Percentiles rank a stretch among this genome's conserved stretches.
These are phyloP conservation scores for Cercopithecus mitis DNA, from an alignment of 2,797 vertebrate species.

Conservation along the genomic window DNA sequence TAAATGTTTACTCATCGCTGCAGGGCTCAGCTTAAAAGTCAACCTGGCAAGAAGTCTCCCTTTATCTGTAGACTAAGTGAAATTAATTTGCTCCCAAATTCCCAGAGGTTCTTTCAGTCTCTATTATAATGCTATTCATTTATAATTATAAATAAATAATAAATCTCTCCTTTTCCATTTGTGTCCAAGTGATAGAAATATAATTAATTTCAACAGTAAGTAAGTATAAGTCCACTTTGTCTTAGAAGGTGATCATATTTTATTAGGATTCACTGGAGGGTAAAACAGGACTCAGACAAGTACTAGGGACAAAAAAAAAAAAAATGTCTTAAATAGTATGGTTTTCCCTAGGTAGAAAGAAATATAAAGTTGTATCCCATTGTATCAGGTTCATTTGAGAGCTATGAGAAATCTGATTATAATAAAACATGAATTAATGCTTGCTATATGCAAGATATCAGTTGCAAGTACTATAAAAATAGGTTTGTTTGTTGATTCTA, in stretches of 20 bases:
- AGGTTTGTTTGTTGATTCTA: neutral
- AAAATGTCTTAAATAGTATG: neutral
- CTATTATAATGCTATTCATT: neutral
- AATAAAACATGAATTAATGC: neutral
- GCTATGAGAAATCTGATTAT: neutral
- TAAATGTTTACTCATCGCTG: neutral
- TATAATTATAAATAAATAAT: neutral
- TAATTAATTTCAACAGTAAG: neutral
- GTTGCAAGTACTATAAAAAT: neutral
- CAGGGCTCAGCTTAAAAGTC: neutral
- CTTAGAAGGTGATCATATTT: neutral
- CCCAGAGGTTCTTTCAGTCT: neutral
- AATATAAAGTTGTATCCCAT: neutral
- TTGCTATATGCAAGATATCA: constrained; percentile 31
- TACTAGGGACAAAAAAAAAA: neutral
- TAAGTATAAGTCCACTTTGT: neutral
- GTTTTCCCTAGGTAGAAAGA: neutral
- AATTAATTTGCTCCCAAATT: neutral
- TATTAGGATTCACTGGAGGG: neutral
- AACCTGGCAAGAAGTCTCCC: neutral
- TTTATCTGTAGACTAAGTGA: neutral
- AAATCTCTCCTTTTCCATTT: neutral
- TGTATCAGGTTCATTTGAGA: neutral
- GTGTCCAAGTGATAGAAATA: neutral
- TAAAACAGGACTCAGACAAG: neutral